Evolutionary conservation across 2,797 vertebrate genomes (phyloP).

Genomic region (Smutsia gigantea): DNA sequence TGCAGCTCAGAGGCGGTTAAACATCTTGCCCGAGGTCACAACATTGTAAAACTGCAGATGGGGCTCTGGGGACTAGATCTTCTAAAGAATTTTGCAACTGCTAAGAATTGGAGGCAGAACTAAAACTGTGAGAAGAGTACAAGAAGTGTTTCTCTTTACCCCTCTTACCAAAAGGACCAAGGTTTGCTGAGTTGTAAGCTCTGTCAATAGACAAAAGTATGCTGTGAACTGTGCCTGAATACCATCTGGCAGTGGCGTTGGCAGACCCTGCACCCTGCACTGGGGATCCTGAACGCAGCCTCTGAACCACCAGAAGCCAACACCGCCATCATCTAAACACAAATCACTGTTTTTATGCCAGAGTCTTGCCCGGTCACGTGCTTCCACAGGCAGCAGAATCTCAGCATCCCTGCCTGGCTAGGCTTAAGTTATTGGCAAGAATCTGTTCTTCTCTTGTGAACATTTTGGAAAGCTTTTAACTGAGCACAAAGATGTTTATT

Average conservation of each 20-base stretch:
- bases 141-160: slow-evolving; percentile 50
- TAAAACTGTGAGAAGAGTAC: slow-evolving; percentile 48
- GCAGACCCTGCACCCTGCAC: not conserved
- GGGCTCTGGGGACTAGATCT: not conserved
- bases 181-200: slow-evolving; percentile 50
- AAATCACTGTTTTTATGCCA: slow-evolving; percentile 59
- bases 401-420: slow-evolving; percentile 79
- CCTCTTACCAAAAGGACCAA: slow-evolving; percentile 59
- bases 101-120: slow-evolving; percentile 57
- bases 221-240: slow-evolving; percentile 39
- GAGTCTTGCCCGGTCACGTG: slow-evolving; percentile 66
- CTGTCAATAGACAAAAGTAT: slow-evolving; percentile 65
- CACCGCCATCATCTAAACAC: not conserved
- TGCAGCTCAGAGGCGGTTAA: not conserved
- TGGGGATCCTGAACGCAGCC: not conserved
- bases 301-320: not conserved
- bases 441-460: slow-evolving; percentile 73
- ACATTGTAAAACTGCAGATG: not conserved
- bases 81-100: slow-evolving; percentile 36
- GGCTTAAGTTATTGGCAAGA: slow-evolving; percentile 78
- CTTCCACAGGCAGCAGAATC: slow-evolving; percentile 74
- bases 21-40: not conserved
- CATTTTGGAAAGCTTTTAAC: slow-evolving; percentile 81
- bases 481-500: slow-evolving; percentile 81
- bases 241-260: not conserved